A percentile compares a stretch with the other conserved stretches of the same genome.
These are phyloP conservation scores for Petrocephalus microphthalmus DNA, from an alignment of 2,113 vertebrate species.

Conservation along the genomic window DNA sequence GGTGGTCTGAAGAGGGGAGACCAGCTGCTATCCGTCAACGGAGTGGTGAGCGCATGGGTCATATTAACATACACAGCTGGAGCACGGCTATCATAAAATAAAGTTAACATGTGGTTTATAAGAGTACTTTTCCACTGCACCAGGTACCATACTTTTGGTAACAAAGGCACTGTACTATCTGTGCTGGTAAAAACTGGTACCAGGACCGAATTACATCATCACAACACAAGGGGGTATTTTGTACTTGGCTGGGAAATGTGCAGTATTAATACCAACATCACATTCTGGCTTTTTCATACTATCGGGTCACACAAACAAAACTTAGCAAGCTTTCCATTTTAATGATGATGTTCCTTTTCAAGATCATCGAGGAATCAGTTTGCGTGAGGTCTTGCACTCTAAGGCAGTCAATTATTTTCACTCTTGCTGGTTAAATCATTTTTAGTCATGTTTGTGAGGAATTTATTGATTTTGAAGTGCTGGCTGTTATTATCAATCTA, in stretches of 20 bases:
- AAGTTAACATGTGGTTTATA: not conserved
- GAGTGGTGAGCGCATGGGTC: conserved; percentile 72
- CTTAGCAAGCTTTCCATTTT: not conserved
- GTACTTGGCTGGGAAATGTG: too few relatives aligned
- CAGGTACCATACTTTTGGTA: not conserved
- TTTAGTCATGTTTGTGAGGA: not conserved
- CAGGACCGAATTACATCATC: not conserved
- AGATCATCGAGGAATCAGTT: not conserved
- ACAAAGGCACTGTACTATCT: not conserved
- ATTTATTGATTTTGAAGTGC: not conserved
- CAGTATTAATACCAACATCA: not conserved
- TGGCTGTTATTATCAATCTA: not conserved
- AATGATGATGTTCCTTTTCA: not conserved
- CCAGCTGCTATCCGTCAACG: conserved; percentile 95
- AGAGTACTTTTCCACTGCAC: not conserved
- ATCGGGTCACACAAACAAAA: too few relatives aligned
- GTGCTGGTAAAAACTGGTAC: not conserved
- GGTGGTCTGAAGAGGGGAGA: conserved; percentile 93
- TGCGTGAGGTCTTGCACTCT: not conserved
- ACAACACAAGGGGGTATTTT: not conserved
- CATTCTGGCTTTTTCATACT: too few relatives aligned
- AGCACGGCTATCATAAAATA: too few relatives aligned
- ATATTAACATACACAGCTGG: too few relatives aligned
- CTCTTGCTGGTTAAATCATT: not conserved
- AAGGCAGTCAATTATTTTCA: not conserved